These are phyloP conservation scores for Drosophila pachea DNA, from an alignment of 1,140 invertebrate genomes.

Conservation along the genomic window DNA sequence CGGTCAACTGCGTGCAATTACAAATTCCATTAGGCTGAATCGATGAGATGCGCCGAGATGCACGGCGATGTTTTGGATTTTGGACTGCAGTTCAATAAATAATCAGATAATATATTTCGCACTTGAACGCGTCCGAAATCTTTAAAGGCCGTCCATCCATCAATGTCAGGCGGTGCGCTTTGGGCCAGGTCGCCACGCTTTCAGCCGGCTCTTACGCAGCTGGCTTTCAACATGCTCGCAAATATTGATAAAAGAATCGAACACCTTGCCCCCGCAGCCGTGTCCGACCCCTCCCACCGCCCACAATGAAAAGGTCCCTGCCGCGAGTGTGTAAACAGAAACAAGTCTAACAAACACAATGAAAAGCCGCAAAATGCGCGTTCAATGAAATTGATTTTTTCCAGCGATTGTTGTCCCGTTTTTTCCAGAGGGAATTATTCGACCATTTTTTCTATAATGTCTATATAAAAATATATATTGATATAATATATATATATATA, in stretches of 20 bases:
- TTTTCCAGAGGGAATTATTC: background rate
- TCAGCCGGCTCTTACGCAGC: background rate
- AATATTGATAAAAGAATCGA: conserved; percentile 36
- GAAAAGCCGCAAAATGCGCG: conserved; percentile 24
- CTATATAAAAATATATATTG: no score
- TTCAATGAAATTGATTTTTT: conserved; percentile 34
- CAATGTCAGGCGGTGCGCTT: conserved; percentile 15
- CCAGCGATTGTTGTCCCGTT: background rate
- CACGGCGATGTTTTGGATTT: no score
- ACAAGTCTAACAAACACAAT: conserved; percentile 20
- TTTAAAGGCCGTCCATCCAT: conserved; percentile 28
- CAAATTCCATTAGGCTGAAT: conserved; percentile 36
- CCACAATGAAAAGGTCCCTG: conserved; percentile 1
- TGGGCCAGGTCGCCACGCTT: background rate
- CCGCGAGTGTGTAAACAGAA: conserved; percentile 10
- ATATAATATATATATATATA: no score
- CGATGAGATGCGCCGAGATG: background rate
- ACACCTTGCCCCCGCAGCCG: background rate
- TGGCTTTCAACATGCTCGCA: conserved; percentile 31
- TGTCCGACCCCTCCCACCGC: no score
- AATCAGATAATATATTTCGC: conserved; percentile 35
- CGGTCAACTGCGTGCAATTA: conserved; percentile 26
- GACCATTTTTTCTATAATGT: background rate
- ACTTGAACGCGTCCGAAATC: conserved; percentile 19
- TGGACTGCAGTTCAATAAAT: conserved; percentile 31